A percentile compares a stretch with the other conserved stretches of the same genome.
Conservation (phyloP, 2,888 invertebrate species). For the Pseudococcus jackbeardsleyi region DNA sequence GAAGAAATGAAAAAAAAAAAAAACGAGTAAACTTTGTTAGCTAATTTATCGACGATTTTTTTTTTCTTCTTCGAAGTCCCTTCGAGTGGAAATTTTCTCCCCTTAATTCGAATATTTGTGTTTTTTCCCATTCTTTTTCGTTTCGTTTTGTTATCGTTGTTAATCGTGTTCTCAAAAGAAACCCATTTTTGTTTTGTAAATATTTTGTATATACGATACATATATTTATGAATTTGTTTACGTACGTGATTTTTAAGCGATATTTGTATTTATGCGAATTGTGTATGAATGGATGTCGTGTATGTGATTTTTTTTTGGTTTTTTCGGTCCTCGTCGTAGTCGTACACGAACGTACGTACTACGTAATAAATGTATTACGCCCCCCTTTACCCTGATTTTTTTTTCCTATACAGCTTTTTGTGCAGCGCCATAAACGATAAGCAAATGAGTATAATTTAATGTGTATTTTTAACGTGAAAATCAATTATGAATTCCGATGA, state of each 20-base stretch:
- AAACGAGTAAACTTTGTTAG: background rate
- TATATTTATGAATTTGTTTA: conserved; percentile 9
- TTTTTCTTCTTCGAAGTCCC: background rate
- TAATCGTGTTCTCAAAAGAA: conserved; percentile 24
- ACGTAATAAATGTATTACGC: background rate
- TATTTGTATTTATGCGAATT: background rate
- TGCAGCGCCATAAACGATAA: conserved; percentile 30
- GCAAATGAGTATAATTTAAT: conserved; percentile 29
- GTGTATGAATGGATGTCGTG: background rate
- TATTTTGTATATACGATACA: background rate
- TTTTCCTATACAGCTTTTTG: conserved; percentile 17
- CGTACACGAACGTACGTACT: background rate
- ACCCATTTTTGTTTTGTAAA: background rate
- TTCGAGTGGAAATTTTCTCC: background rate
- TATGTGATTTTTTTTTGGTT: background rate
- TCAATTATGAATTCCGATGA: conserved; percentile 24
- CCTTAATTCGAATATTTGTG: background rate
- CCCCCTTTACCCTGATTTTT: background rate
- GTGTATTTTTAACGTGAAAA: conserved; percentile 47
- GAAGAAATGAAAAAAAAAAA: background rate
- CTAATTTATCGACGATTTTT: background rate
- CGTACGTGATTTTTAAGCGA: conserved; percentile 6
- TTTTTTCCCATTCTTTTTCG: background rate
- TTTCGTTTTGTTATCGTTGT: conserved; percentile 12
- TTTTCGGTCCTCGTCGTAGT: background rate